These are phyloP conservation scores for Drosophila pseudoananassae DNA, from an alignment of 1,140 invertebrate genomes.

Conservation along the genomic window DNA sequence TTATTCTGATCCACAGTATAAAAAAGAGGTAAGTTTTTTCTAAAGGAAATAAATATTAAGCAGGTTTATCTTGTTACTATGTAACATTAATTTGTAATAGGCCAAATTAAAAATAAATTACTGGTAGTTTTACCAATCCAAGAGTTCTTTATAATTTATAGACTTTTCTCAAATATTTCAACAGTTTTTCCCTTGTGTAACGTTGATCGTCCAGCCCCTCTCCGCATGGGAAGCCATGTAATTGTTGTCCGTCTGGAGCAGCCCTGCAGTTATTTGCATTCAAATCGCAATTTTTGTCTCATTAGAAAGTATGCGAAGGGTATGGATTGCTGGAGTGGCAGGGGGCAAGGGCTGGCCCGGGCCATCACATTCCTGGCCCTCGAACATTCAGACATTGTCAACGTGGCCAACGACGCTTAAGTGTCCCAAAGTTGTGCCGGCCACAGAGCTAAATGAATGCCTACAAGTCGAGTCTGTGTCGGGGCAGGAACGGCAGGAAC, in stretches of 20 bases:
- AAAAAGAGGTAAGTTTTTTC: not conserved
- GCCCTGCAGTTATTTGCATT: conserved; percentile 82
- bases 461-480: conserved; percentile 63
- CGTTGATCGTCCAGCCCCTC: not conserved
- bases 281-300: conserved; percentile 82
- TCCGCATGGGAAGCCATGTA: conserved; percentile 60
- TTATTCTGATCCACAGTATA: conserved; percentile 8
- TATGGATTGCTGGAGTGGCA: not conserved
- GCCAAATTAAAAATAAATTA: no score
- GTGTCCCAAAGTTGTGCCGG: conserved; percentile 75
- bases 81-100: no score
- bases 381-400: conserved; percentile 51
- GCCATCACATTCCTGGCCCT: conserved; percentile 37
- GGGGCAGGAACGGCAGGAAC: not conserved
- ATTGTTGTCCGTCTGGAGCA: conserved; percentile 75
- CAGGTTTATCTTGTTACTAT: no score
- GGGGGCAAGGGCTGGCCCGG: not conserved
- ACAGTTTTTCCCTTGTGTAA: conserved; percentile 2
- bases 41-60: not conserved
- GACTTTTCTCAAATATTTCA: not conserved
- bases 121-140: not conserved
- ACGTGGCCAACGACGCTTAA: conserved; percentile 61
- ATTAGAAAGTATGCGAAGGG: conserved; percentile 56
- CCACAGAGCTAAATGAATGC: conserved; percentile 73
- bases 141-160: no score